Evolutionary conservation across 1,140 invertebrate species (phyloP), one percentile per base, ranked within the genome.

Genomic region (Anoplophora glabripennis): DNA sequence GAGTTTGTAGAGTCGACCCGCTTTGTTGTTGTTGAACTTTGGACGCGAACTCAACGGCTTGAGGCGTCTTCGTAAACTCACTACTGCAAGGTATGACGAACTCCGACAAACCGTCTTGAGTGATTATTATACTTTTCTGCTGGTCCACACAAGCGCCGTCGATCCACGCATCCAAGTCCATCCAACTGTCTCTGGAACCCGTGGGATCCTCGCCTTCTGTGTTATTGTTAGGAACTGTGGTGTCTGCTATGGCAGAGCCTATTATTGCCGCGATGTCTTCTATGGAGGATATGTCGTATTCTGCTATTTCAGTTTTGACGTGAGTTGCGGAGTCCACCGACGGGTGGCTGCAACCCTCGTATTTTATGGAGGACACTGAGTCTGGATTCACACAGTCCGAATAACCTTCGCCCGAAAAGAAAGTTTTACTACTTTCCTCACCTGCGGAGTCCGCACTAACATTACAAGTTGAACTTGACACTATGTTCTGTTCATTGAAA

Each of bases 191-290:
- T 59, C 85, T 76, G 0, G 86, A 88, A 36, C 83, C 85, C 40
- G 85, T 85, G 11, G 82, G 78, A 1, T 84, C 84, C 54, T 85
- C 85, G 55, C 84, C 81, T 28, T 70, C 68, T 2, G 56, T 58
- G 42, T 75, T 72, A 72, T 86, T 83, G 4, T 82, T 85, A 9
- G 86, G 84, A 3, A 89, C 88, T 0, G 90, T 92, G 1, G 89
- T 91, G 67, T 93, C 92, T 0, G 90, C 90, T 62, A 94, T 93
- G n/a, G 90, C 90, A 0, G 88, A 91, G 0, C 90, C 89, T 51
- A 94, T 93, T 15, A 94, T 89, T 12, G 90, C 89, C 0, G 90
- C 90, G 58, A 94, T 90, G 65, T 92, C 91, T 58, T 93, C 90
- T 48, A 85, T 85, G 1, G 83, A 84, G 48, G 81, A 83, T 67